A percentile compares a stretch with the other conserved stretches of the same genome.
Conservation (phyloP, 2,888 invertebrate genomes). For the Diplolepis rosae region DNA sequence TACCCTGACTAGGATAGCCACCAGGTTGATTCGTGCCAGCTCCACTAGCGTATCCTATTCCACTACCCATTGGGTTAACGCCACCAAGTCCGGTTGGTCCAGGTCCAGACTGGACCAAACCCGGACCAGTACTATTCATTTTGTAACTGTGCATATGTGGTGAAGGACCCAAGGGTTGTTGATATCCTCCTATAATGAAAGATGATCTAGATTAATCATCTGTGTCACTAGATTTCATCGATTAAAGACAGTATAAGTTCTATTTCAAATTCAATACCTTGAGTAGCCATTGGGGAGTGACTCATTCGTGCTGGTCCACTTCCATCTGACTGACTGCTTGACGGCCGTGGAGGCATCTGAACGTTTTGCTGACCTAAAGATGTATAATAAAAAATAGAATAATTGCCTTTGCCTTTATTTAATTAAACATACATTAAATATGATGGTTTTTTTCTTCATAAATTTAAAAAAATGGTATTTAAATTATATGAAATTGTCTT, state of each 20-base stretch:
- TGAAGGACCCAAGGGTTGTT: conserved; percentile 78
- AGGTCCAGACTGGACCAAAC: conserved; percentile 76
- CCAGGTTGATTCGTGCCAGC: conserved; percentile 75
- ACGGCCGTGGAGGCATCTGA: conserved; percentile 96
- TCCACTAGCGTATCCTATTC: conserved; percentile 69
- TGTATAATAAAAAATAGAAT: neutral
- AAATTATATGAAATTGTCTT: too few relatives aligned
- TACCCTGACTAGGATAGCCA: conserved; percentile 71
- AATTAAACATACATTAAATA: neutral
- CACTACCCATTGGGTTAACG: conserved; percentile 67
- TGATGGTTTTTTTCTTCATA: neutral
- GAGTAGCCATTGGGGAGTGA: conserved; percentile 82
- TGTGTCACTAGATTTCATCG: neutral
- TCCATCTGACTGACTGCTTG: conserved; percentile 81
- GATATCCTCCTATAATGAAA: conserved; percentile 76
- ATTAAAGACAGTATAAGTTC: neutral
- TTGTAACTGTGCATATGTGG: conserved; percentile 80
- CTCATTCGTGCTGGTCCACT: conserved; percentile 80
- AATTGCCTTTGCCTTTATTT: neutral
- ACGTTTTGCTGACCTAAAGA: conserved; percentile 89
- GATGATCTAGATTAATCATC: neutral
- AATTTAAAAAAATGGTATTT: neutral
- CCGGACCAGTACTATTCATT: conserved; percentile 73
- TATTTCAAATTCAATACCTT: conserved; percentile 69
- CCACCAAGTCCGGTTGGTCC: conserved; percentile 68